Evolutionary conservation across 2,797 vertebrate genomes (phyloP).

Genomic region (Gallinago solitaria): DNA sequence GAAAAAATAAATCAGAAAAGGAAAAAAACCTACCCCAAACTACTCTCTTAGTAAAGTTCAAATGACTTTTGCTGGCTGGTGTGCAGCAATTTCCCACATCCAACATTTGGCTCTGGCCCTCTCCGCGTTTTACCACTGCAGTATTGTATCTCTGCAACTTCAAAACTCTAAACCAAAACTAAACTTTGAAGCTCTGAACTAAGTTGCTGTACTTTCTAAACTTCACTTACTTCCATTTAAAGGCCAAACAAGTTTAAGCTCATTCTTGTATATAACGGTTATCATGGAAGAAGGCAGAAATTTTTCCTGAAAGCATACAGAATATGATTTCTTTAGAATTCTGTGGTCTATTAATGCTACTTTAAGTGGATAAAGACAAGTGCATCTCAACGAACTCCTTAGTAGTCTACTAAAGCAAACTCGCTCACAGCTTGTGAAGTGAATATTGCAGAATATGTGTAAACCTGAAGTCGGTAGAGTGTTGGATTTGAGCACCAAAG

Average conservation of each 20-base stretch:
- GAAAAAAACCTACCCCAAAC: background rate
- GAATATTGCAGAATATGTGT: background rate
- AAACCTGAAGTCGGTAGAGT: background rate
- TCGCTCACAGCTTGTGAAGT: background rate
- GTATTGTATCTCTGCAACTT: background rate
- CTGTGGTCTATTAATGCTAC: background rate
- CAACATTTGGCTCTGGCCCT: background rate
- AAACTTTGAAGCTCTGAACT: background rate
- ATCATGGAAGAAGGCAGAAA: background rate
- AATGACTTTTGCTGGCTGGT: background rate
- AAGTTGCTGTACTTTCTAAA: background rate
- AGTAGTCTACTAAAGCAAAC: background rate
- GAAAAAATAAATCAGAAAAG: background rate
- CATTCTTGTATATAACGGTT: background rate
- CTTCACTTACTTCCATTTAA: background rate
- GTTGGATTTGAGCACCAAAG: background rate
- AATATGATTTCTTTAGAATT: background rate
- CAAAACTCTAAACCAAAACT: background rate
- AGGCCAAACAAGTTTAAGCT: background rate
- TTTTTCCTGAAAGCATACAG: background rate
- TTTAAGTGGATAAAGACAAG: background rate
- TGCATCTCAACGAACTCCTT: background rate
- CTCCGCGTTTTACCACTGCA: background rate
- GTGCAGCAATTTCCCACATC: background rate
- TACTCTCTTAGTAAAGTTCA: background rate